Conservation (phyloP, 2,113 vertebrate genomes). For the Pycnonotus jocosus region DNA sequence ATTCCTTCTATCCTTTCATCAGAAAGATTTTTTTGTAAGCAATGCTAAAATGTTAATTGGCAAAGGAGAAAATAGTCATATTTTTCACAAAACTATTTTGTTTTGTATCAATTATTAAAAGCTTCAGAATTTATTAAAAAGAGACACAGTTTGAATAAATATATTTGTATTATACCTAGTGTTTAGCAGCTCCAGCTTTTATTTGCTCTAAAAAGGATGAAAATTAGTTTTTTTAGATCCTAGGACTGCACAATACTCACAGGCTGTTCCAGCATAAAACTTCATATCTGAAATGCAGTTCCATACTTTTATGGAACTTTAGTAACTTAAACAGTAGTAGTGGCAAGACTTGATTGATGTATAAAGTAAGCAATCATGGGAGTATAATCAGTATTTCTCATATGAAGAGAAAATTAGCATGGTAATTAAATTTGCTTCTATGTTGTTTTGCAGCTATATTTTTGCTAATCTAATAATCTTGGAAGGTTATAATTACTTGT, state of each 20-base stretch:
- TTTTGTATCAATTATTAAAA: not conserved
- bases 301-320: not conserved
- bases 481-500: not conserved
- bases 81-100: not conserved
- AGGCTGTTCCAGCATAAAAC: not conserved
- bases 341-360: not conserved
- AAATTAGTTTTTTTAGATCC: not conserved
- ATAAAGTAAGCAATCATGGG: not conserved
- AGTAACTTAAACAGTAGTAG: not conserved
- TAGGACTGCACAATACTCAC: not conserved
- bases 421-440: not conserved
- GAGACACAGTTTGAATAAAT: not conserved
- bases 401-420: constrained; percentile 6
- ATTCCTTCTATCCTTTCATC: not conserved
- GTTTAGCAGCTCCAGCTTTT: not conserved
- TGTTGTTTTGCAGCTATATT: not conserved
- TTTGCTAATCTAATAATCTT: not conserved
- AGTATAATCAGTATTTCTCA: not conserved
- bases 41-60: not conserved
- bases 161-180: not conserved
- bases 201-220: not conserved
- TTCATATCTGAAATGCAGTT: not conserved
- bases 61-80: not conserved
- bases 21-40: not conserved
- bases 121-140: not conserved